These are phyloP conservation scores for Coranthus polyacanthus DNA, from an alignment of 2,797 vertebrate genomes.

Conservation along the genomic window DNA sequence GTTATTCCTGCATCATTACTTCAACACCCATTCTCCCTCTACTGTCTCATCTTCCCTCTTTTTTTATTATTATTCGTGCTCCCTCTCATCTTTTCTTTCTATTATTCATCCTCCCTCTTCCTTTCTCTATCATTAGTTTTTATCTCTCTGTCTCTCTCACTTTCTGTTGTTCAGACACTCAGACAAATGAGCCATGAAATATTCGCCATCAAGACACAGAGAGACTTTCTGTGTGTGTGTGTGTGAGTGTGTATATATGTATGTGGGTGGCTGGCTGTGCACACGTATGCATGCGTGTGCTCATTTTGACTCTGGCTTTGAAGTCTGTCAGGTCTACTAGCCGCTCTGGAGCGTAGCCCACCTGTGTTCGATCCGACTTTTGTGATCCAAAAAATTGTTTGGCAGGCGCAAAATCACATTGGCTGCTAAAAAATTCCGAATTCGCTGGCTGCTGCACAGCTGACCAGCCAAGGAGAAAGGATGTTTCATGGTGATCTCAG, in stretches of 20 bases:
- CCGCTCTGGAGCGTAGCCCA: slow-evolving; percentile 59
- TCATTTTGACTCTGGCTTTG: slow-evolving; percentile 52
- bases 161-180: slow-evolving; percentile 74
- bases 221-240: slow-evolving; percentile 42
- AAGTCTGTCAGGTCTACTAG: slow-evolving; percentile 55
- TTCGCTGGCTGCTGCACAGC: slow-evolving; percentile 42
- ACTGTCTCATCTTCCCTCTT: slow-evolving; percentile 58
- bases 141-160: slow-evolving; percentile 68
- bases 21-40: slow-evolving; percentile 58
- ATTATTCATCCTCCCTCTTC: slow-evolving; percentile 69
- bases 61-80: slow-evolving; percentile 62
- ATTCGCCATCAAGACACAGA: slow-evolving; percentile 66
- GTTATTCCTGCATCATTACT: slow-evolving; percentile 76
- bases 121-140: slow-evolving; percentile 72
- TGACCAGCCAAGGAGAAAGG: slow-evolving; percentile 51
- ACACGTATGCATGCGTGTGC: not conserved
- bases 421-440: slow-evolving; percentile 46
- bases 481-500: slow-evolving; percentile 35
- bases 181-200: slow-evolving; percentile 79
- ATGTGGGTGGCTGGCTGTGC: slow-evolving; percentile 20
- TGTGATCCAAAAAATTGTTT: slow-evolving; percentile 58
- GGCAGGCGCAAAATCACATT: slow-evolving; percentile 52
- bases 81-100: slow-evolving; percentile 68
- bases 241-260: slow-evolving; percentile 19
- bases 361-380: slow-evolving; percentile 49